Evolutionary conservation across 2,888 invertebrate genomes (phyloP).

Genomic region (Lasius platythorax): DNA sequence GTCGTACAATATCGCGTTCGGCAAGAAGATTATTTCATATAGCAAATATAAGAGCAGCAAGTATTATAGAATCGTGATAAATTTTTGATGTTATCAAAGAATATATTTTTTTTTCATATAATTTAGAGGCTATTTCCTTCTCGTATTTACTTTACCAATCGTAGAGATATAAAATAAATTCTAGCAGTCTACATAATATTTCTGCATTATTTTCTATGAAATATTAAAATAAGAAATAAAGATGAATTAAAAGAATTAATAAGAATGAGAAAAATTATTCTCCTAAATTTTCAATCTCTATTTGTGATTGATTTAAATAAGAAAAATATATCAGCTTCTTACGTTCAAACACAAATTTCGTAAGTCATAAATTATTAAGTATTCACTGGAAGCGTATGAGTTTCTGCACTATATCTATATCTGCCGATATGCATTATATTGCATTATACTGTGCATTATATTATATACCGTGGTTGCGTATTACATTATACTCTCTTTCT

Average conservation of each 20-base stretch:
- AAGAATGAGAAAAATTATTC: not conserved
- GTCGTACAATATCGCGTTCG: slow-evolving; percentile 28
- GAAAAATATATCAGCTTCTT: not conserved
- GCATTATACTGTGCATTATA: not conserved
- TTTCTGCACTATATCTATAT: not conserved
- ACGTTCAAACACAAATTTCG: not conserved
- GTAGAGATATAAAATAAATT: not conserved
- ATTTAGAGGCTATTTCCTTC: not conserved
- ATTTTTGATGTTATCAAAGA: not conserved
- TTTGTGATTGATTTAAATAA: not conserved
- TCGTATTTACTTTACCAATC: not conserved
- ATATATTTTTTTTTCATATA: not conserved
- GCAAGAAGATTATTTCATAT: slow-evolving; percentile 17
- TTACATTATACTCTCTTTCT: not conserved
- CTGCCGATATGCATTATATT: not conserved
- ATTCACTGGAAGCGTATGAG: not conserved
- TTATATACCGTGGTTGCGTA: not conserved
- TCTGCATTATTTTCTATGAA: not conserved
- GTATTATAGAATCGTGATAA: not conserved
- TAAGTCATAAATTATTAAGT: not conserved
- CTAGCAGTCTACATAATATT: not conserved
- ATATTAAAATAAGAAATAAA: not conserved
- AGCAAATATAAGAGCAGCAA: slow-evolving; percentile 11
- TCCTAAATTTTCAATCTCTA: not conserved
- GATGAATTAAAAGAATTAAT: not conserved